A percentile compares a stretch with the other conserved stretches of the same genome.
Conservation (phyloP, 2,888 invertebrate genomes). For the Bruchidius siliquastri region DNA sequence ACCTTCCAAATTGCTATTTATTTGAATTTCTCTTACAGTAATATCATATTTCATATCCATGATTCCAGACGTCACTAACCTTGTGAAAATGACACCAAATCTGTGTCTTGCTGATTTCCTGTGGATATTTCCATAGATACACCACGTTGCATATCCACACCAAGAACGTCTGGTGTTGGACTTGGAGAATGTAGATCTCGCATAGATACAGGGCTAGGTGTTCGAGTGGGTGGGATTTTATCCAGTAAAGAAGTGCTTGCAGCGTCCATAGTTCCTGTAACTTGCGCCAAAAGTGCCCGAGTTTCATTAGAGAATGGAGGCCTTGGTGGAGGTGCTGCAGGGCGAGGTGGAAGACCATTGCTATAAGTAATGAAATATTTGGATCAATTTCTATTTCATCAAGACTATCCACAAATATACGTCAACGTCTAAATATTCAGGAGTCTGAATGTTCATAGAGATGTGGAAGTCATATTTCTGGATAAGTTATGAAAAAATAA, state of each 20-base stretch:
- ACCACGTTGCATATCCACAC: neutral
- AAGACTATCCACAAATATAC: too few relatives aligned
- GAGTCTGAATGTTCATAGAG: too few relatives aligned
- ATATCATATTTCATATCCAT: too few relatives aligned
- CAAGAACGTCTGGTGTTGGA: constrained; percentile 62
- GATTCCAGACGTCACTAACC: neutral
- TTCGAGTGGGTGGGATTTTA: constrained; percentile 77
- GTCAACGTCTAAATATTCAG: too few relatives aligned
- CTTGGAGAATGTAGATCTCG: constrained; percentile 78
- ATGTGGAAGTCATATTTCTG: too few relatives aligned
- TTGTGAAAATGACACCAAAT: neutral
- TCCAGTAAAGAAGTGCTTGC: constrained; percentile 80
- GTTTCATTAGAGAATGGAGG: constrained; percentile 73
- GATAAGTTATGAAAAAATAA: too few relatives aligned
- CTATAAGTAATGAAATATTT: neutral
- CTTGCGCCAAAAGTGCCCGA: constrained; percentile 77
- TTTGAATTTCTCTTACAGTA: too few relatives aligned
- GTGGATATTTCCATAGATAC: neutral
- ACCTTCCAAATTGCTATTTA: too few relatives aligned
- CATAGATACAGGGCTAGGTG: constrained; percentile 83
- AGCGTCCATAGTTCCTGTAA: constrained; percentile 84
- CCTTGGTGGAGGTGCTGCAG: constrained; percentile 44
- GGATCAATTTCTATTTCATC: too few relatives aligned
- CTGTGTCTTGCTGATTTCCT: constrained; percentile 1
- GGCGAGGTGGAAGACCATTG: constrained; percentile 30